These are phyloP conservation scores for Sebastolobus altivelis DNA, from an alignment of 2,797 vertebrate genomes.

Conservation along the genomic window DNA sequence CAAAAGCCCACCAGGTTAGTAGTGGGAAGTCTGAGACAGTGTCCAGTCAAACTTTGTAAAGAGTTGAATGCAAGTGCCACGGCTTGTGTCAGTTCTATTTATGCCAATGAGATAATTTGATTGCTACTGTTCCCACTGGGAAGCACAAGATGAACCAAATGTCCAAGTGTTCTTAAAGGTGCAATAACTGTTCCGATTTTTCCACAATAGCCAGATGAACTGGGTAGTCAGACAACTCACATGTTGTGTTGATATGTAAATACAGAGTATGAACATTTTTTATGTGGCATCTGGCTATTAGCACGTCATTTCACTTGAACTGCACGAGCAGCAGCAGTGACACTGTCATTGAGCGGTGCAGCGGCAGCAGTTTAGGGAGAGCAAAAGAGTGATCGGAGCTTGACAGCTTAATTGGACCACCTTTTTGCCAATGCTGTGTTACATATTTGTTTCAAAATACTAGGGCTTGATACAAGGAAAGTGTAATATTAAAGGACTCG, in stretches of 20 bases:
- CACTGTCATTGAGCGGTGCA: constrained; percentile 7
- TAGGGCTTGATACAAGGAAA: not conserved
- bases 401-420: constrained; percentile 7
- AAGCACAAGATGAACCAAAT: not conserved
- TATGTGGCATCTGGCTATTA: constrained; percentile 8
- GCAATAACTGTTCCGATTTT: not conserved
- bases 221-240: not conserved
- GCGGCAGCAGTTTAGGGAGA: not conserved
- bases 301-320: constrained; percentile 11
- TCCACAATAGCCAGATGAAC: not conserved
- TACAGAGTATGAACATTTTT: not conserved
- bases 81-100: not conserved
- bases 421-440: constrained; percentile 15
- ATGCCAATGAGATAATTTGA: not conserved
- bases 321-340: not conserved
- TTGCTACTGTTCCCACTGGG: not conserved
- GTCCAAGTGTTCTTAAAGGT: not conserved
- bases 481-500: not conserved
- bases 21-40: not conserved
- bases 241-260: constrained; percentile 12
- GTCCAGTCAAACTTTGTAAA: not conserved
- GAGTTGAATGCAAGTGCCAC: not conserved
- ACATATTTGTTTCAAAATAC: constrained; percentile 1
- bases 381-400: not conserved
- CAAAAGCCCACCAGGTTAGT: constrained; percentile 81